Percentiles rank a stretch among this genome's conserved stretches.
Conservation (phyloP, 2,888 invertebrate genomes). For the Hemaris fuciformis region DNA sequence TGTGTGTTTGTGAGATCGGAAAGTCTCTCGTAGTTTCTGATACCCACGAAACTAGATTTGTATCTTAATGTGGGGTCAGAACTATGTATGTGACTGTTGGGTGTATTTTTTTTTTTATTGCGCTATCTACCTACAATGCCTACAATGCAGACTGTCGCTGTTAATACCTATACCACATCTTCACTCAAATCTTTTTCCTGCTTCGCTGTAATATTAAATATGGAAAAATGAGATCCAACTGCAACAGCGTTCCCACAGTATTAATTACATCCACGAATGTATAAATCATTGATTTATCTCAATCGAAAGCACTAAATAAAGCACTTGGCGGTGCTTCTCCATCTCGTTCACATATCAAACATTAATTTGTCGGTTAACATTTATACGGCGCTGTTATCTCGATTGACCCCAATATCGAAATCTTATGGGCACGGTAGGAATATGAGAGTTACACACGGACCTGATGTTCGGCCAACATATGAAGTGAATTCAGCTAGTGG, state of each 20-base stretch:
- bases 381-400: conserved; percentile 48
- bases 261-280: conserved; percentile 23
- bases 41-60: no score
- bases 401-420: conserved; percentile 48
- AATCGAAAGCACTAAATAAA: conserved; percentile 44
- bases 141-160: no score
- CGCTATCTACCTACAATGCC: no score
- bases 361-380: conserved; percentile 57
- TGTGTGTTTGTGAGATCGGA: no score
- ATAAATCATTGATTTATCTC: conserved; percentile 33
- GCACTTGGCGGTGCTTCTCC: conserved; percentile 15
- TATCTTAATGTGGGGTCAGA: no score
- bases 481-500: background rate
- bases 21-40: no score
- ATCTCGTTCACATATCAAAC: conserved; percentile 35
- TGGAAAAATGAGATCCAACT: background rate
- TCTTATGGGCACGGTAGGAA: conserved; percentile 28
- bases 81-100: no score
- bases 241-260: conserved; percentile 18
- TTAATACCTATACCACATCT: no score
- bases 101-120: no score
- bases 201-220: background rate
- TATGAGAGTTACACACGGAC: background rate
- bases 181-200: no score
- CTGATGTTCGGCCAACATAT: background rate